Base-by-base conservation (phyloP, 1,140 invertebrate species). In the Drosophila arawakana region DNA sequence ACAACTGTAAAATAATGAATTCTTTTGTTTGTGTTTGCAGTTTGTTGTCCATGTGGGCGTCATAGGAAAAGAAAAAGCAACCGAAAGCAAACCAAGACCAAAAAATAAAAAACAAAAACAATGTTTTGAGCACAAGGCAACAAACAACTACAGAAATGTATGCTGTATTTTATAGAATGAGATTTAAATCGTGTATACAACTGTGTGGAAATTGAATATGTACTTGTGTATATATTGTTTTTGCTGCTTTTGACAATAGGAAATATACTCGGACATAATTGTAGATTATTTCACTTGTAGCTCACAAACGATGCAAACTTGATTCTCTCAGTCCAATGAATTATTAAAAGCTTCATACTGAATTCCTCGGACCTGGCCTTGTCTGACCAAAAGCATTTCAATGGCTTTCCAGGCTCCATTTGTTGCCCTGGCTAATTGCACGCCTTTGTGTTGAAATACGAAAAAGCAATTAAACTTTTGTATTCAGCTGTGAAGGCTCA, bases 1-100 rank as follows among this genome's bases (percentile, higher is more conserved):
- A 88, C 83, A 83, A 62, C 76, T 80, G 83, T 78, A 74, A 80
- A 80, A 86, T 86, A 88, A 88, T 88, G 84, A 88, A 88, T 89
- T 88, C 83, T 74, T 89, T 88, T 88, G 83, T 86, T 83, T 86
- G 76, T 78, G 66, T 81, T 85, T 85, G 76, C 59, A 69, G 74
- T 43, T 69, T 39, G 73, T 67, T 76, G 61, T 58, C 50, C 57
- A 46, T 69, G 81, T 55, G 77, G 47, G 47, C 59, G 72, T 65
- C 54, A 60, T 55, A 58, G 18, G 52, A 44, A 21, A 76, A 72
- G 30, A 46, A 66, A 66, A 70, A 67, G 58, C 47, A 54, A 47
- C 66, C 49, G 61, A 68, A 66, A 63, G 67, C 70, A 76, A 55
- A 75, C 21, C 43, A 44, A 66, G 25, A 52, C 44, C 18, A 39